Base-by-base conservation (phyloP, 2,888 invertebrate genomes). In the Noctuana brunneofusca region DNA sequence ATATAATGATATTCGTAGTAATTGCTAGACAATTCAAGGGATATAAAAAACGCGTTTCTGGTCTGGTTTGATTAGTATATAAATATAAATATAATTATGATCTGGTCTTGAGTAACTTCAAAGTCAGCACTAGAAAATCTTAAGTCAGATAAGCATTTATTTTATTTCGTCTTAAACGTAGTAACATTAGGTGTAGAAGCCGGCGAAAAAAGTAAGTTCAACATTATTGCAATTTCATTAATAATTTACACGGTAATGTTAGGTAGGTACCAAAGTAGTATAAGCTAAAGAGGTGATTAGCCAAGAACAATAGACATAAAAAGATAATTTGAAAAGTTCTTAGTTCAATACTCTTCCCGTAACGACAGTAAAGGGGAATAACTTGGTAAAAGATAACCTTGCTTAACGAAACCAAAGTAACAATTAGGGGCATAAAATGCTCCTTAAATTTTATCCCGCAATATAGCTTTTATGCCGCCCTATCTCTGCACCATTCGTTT, bases 371-470 rank as follows among this genome's bases (percentile, higher is more conserved):
- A 63, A 63, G 20, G 50, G 18, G 43, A 54, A 38, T 41, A 64
- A 64, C 41, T 60, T 65, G 64, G 59, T 27, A 63, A 18, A 43
- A 55, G 63, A 63, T 58, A 60, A 59, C 58, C 65, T 66, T 63
- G 60, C 64, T 46, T 53, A 63, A 54, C 43, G 38, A 48, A 48
- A 49, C 46, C 16, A 49, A 55, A 49, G 60, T 53, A 62, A 55
- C 54, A 62, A 62, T 62, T 62, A 62, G 38, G 48, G 14, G 27
- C 38, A 38, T 62, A 49, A 55, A 62, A 55, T 62, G 55, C 14
- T 55, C 24, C 27, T 55, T 49, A 55, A 60, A 30, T 27, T 48
- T 62, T 46, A 54, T 27, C 48, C 27, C 48, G 35, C 41, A 54
- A 16, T 62, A 62, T 55, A 62, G 54, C 46, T 48, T 62, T 62